Evolutionary conservation across 2,888 invertebrate genomes (phyloP).

Genomic region (Metalampra italica): DNA sequence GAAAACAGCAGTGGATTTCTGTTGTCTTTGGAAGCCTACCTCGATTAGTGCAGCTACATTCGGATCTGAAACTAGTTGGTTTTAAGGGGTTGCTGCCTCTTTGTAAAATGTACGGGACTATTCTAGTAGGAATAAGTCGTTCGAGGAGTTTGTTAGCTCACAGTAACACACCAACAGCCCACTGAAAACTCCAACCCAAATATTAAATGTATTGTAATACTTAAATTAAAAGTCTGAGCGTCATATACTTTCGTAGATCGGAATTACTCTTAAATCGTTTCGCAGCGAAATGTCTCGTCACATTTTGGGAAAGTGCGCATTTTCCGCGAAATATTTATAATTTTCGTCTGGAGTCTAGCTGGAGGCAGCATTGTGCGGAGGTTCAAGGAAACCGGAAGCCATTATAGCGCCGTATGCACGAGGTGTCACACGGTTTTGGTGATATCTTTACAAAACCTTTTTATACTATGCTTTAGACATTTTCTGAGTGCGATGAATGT

Average conservation of each 20-base stretch:
- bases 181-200: too few relatives aligned
- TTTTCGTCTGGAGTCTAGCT: conserved; percentile 59
- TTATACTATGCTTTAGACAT: conserved; percentile 16
- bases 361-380: conserved; percentile 50
- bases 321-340: conserved; percentile 34
- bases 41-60: too few relatives aligned
- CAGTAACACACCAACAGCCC: too few relatives aligned
- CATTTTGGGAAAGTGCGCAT: conserved; percentile 39
- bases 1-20: too few relatives aligned
- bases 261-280: neutral
- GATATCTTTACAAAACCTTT: conserved; percentile 40
- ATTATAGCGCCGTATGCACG: conserved; percentile 62
- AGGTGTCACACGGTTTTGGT: conserved; percentile 53
- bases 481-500: conserved; percentile 4
- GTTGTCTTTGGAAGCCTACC: too few relatives aligned
- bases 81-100: too few relatives aligned
- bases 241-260: neutral
- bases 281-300: conserved; percentile 25
- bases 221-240: too few relatives aligned
- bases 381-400: conserved; percentile 68
- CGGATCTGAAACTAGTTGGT: too few relatives aligned
- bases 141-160: too few relatives aligned
- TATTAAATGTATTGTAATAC: too few relatives aligned
- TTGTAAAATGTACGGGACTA: too few relatives aligned
- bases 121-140: too few relatives aligned